Percentiles rank a stretch among this genome's conserved stretches.
These are phyloP conservation scores for Heliconius eleuchia DNA, from an alignment of 1,140 invertebrate species.

Conservation along the genomic window DNA sequence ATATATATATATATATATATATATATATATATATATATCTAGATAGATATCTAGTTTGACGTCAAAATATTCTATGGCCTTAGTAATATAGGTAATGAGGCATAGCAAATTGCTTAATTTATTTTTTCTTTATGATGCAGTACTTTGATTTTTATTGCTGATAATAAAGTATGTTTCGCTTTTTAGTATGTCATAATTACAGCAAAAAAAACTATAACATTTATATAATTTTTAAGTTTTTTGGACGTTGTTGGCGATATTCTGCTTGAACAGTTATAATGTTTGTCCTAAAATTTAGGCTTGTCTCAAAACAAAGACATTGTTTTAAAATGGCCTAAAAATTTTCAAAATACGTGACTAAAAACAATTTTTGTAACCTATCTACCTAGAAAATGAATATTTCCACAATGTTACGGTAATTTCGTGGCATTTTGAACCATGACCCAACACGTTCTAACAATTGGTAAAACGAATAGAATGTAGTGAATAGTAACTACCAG, in stretches of 20 bases:
- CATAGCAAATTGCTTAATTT: not conserved
- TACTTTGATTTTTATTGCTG: not conserved
- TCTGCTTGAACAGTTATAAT: no score
- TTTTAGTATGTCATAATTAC: not conserved
- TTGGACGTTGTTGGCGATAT: no score
- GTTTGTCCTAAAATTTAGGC: no score
- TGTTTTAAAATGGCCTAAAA: not conserved
- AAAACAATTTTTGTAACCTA: not conserved
- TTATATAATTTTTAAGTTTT: no score
- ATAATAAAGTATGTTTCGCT: not conserved
- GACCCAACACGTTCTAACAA: not conserved
- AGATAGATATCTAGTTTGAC: not conserved
- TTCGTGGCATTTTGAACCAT: not conserved
- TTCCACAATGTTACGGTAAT: not conserved
- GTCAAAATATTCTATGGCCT: not conserved
- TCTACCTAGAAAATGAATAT: not conserved
- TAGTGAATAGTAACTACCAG: not conserved
- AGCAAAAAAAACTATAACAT: not conserved
- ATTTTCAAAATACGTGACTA: not conserved
- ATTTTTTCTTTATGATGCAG: not conserved
- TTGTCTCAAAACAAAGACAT: not conserved
- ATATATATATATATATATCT: no score
- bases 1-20: no score
- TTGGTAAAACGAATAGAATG: not conserved
- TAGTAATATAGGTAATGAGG: not conserved